Conservation (phyloP, 2,113 vertebrate genomes). For the Ciconia maguari region DNA sequence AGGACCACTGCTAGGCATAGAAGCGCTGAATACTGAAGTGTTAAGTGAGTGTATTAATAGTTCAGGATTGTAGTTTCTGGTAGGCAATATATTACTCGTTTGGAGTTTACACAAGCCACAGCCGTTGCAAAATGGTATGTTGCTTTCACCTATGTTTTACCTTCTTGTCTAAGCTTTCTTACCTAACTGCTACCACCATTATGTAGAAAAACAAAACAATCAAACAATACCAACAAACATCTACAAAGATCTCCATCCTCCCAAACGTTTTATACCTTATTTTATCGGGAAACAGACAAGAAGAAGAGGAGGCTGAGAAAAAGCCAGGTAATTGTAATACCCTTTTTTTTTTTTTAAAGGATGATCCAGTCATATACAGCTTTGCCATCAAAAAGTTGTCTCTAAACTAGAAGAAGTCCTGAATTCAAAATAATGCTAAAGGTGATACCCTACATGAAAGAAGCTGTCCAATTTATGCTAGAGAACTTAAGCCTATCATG, state of each 20-base stretch:
- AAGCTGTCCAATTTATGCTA: not conserved
- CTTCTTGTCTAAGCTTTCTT: not conserved
- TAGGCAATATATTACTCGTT: not conserved
- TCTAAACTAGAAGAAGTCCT: not conserved
- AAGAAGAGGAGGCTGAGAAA: not conserved
- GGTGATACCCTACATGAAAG: not conserved
- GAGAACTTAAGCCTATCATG: not conserved
- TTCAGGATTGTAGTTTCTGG: not conserved
- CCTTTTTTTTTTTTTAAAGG: not conserved
- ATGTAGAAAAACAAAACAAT: not conserved
- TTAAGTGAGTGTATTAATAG: not conserved
- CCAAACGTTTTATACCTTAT: not conserved
- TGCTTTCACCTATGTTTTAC: too few relatives aligned
- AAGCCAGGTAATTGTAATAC: not conserved
- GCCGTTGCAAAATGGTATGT: too few relatives aligned
- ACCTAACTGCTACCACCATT: not conserved
- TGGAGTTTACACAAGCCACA: not conserved
- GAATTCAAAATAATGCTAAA: not conserved
- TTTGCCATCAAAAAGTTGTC: not conserved
- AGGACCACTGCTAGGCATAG: not conserved
- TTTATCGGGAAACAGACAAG: not conserved
- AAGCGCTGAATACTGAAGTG: not conserved
- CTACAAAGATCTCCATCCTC: too few relatives aligned
- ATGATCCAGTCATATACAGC: not conserved
- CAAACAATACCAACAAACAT: not conserved